Evolutionary conservation across 2,797 vertebrate genomes (phyloP), one percentile per base, ranked within the genome.

Genomic region (Pelochelys cantorii): DNA sequence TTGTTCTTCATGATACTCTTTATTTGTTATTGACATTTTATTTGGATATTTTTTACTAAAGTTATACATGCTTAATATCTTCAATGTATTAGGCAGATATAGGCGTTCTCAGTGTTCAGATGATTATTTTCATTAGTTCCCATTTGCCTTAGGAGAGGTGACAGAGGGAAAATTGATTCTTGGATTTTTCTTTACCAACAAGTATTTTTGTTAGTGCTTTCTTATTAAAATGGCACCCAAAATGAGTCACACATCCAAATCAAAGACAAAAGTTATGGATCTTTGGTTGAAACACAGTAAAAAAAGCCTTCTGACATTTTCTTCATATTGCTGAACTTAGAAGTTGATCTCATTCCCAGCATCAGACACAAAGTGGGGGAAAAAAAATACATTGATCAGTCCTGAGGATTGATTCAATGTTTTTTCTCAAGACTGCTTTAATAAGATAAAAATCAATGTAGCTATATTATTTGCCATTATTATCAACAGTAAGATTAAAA

Each of bases 381-480:
- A 17, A n/a, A 90, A 17, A n/a, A 59, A 94, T 65, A 59, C 90
- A 48, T 29, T 29, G 93, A 95, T 97, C 94, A 3, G 91, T 97
- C 84, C 68, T 95, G 84, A 87, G 89, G 88, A 97, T 96, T 94
- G 95, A 97, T 96, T 48, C 91, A 90, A 81, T 95, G 92, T 90
- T 95, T 96, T 83, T 62, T 79, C 92, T 92, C 89, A 96, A 91
- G 97, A 94, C 89, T 85, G 86, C 93, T 87, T 96, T 96, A 95
- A 94, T 97, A 96, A 97, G 92, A 90, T 83, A 95, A 94, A 96
- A 95, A 97, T 97, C 95, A 94, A 93, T 96, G 77, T 34, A 74
- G 29, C 83, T 89, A 53, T 89, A 85, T 93, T 96, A 86, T 93
- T 95, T 94, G 82, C 74, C 57, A 59, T 94, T 93, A 81, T 93